Conservation (phyloP, 2,113 vertebrate species). For the Cyanoderma ruficeps region DNA sequence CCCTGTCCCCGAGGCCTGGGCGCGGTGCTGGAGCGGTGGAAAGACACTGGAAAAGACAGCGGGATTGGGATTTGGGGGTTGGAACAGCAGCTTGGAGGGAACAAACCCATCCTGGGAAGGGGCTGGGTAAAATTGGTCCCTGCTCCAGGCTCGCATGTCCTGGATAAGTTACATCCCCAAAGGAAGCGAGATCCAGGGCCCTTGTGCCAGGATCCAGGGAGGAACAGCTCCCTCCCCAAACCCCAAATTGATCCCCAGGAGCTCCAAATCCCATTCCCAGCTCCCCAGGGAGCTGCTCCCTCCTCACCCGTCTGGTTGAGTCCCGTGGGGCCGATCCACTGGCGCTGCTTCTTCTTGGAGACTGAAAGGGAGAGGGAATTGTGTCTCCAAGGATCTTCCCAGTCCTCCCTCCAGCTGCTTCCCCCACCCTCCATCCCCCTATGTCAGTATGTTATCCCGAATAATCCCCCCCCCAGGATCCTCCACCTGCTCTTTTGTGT, state of each 20-base stretch:
- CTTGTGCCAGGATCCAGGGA: background rate
- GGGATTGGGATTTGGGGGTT: background rate
- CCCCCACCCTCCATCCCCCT: background rate
- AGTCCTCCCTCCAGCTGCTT: background rate
- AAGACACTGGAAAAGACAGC: constrained; percentile 61
- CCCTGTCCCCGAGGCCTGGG: background rate
- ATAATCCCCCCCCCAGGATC: background rate
- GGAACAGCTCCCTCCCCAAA: rapidly evolving
- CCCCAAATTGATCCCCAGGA: background rate
- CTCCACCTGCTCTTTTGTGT: background rate
- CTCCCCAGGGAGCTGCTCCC: background rate
- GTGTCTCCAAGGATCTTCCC: background rate
- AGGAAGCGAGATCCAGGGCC: background rate
- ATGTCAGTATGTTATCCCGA: background rate
- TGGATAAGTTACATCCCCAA: background rate
- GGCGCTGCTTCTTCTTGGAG: constrained; percentile 73
- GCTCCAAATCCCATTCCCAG: background rate
- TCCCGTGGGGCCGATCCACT: constrained; percentile 76
- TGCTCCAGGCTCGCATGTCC: rapidly evolving
- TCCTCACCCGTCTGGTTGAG: constrained; percentile 72
- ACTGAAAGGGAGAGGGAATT: background rate
- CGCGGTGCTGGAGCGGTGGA: constrained; percentile 65
- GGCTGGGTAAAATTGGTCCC: background rate
- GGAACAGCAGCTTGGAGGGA: background rate
- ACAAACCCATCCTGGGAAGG: rapidly evolving